Conservation (phyloP, 2,888 invertebrate genomes). For the Hydropsyche betteni region DNA sequence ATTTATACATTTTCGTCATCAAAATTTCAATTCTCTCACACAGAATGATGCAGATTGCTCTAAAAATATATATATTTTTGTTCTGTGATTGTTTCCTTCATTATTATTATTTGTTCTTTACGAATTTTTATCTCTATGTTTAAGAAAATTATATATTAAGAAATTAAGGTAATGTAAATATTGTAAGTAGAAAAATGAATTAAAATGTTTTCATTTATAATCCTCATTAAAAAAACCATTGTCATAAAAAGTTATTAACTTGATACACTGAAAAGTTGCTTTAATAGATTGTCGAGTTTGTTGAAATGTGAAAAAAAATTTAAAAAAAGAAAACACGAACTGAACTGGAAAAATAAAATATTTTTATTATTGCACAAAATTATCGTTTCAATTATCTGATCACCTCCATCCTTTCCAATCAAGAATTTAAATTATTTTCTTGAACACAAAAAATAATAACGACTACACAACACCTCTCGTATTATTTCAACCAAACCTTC, state of each 20-base stretch:
- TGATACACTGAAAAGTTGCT: constrained; percentile 15
- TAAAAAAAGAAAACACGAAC: constrained; percentile 3
- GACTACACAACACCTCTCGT: too few relatives aligned
- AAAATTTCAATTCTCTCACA: not conserved
- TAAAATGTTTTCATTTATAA: constrained; percentile 35
- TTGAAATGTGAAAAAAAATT: constrained; percentile 19
- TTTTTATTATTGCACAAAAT: constrained; percentile 19
- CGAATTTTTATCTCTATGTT: constrained; percentile 44
- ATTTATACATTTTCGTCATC: not conserved
- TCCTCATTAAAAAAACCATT: constrained; percentile 23
- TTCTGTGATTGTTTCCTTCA: constrained; percentile 51
- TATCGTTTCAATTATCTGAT: not conserved
- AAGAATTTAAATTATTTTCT: not conserved
- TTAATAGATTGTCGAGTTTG: constrained; percentile 4
- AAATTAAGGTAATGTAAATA: constrained; percentile 50
- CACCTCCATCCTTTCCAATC: not conserved
- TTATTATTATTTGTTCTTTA: constrained; percentile 49
- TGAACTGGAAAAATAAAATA: constrained; percentile 20
- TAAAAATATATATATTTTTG: constrained; percentile 45
- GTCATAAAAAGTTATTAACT: not conserved
- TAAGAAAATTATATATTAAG: constrained; percentile 48
- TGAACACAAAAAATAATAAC: too few relatives aligned
- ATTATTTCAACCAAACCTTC: too few relatives aligned
- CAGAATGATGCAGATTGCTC: not conserved
- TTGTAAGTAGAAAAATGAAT: constrained; percentile 50